Evolutionary conservation across 2,888 invertebrate genomes (phyloP).

Genomic region (Aphodius sticticus): DNA sequence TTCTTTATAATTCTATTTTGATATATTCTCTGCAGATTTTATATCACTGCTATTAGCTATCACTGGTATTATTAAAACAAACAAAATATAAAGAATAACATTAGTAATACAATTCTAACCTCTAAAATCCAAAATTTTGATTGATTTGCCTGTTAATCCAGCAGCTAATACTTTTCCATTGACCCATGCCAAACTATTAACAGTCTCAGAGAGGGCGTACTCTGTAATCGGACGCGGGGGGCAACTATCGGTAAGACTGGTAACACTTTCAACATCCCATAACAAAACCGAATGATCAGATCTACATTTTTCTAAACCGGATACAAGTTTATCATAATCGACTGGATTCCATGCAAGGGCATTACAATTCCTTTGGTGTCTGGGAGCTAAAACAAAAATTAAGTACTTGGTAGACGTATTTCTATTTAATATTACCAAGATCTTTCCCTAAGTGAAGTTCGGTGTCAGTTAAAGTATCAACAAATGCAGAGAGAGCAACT

Average conservation of each 20-base stretch:
- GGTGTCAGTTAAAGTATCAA: constrained; percentile 72
- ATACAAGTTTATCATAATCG: constrained; percentile 83
- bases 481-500: constrained; percentile 81
- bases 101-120: constrained; percentile 63
- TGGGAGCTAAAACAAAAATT: constrained; percentile 69
- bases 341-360: constrained; percentile 87
- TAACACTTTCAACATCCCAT: constrained; percentile 77
- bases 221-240: constrained; percentile 70
- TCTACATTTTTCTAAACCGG: constrained; percentile 88
- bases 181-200: constrained; percentile 86
- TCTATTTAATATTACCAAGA: constrained; percentile 66
- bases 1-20: too few species aligned
- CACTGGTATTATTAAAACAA: too few species aligned
- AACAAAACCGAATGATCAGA: constrained; percentile 88
- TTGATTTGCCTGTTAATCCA: constrained; percentile 89
- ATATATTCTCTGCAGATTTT: too few species aligned
- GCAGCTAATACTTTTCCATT: constrained; percentile 80
- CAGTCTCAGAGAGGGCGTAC: constrained; percentile 83
- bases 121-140: constrained; percentile 89
- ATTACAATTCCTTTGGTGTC: constrained; percentile 86
- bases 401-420: constrained; percentile 26
- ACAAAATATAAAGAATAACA: too few species aligned
- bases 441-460: constrained; percentile 77
- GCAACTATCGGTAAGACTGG: constrained; percentile 46
- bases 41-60: too few species aligned